Evolutionary conservation across 2,797 vertebrate species (phyloP).

Genomic region (Sebastes alutus): DNA sequence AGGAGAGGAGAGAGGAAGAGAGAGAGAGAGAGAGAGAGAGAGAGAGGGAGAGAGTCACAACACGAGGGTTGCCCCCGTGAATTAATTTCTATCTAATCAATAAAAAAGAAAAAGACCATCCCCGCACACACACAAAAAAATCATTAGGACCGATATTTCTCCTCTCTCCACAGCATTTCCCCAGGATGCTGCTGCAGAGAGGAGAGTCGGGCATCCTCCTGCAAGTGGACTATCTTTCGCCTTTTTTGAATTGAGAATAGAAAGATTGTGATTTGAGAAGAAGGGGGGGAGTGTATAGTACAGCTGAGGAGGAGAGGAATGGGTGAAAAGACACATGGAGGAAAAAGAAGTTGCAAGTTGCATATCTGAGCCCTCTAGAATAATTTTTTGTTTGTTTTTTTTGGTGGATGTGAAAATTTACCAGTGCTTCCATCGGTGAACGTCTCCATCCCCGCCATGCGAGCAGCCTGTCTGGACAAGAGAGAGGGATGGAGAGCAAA

Average conservation of each 20-base stretch:
- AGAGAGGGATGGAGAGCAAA: conserved; percentile 80
- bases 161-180: conserved; percentile 34
- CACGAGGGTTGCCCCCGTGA: conserved; percentile 78
- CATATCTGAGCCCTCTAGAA: conserved; percentile 68
- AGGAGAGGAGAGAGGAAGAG: conserved; percentile 52
- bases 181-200: conserved; percentile 38
- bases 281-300: conserved; percentile 27
- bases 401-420: conserved; percentile 82
- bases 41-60: conserved; percentile 57
- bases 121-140: conserved; percentile 59
- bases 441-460: conserved; percentile 91
- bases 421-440: conserved; percentile 92
- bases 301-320: conserved; percentile 56
- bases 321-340: conserved; percentile 63
- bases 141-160: conserved; percentile 73
- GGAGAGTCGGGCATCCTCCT: conserved; percentile 61
- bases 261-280: conserved; percentile 56
- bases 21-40: conserved; percentile 35
- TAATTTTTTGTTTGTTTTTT: conserved; percentile 31
- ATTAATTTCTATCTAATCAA: conserved; percentile 84
- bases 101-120: conserved; percentile 75
- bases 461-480: conserved; percentile 83
- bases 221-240: conserved; percentile 40
- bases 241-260: conserved; percentile 58
- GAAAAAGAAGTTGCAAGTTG: conserved; percentile 66